Conservation (phyloP, 2,888 invertebrate genomes). For the Thumatha senex region DNA sequence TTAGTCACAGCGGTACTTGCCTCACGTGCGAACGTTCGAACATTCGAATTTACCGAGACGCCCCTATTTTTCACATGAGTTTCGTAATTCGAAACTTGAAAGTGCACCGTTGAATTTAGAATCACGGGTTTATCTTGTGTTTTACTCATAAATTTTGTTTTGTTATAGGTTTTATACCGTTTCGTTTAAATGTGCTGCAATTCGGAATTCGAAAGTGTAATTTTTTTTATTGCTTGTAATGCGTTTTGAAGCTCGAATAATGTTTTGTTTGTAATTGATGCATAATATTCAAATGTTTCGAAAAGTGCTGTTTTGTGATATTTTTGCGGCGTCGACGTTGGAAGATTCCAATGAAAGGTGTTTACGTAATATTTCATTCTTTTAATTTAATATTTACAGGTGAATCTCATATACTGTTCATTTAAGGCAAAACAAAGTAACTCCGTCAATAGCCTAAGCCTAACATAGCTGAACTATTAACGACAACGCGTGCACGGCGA, state of each 20-base stretch:
- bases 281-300: conserved; percentile 42
- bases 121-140: neutral
- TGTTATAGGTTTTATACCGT: neutral
- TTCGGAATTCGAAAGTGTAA: conserved; percentile 8
- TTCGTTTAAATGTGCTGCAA: neutral
- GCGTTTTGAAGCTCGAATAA: conserved; percentile 2
- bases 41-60: conserved; percentile 9
- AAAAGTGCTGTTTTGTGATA: conserved; percentile 58
- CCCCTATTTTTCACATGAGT: conserved; percentile 11
- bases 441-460: too few species aligned
- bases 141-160: conserved; percentile 2
- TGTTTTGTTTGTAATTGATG: neutral
- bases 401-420: too few species aligned
- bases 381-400: neutral
- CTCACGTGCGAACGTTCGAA: conserved; percentile 36
- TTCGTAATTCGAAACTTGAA: conserved; percentile 7
- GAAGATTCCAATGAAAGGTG: conserved; percentile 44
- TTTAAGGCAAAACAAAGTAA: too few species aligned
- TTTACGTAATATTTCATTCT: neutral
- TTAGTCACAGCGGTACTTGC: conserved; percentile 61
- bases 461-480: too few species aligned
- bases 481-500: too few species aligned
- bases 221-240: neutral
- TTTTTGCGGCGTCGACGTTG: conserved; percentile 38
- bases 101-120: neutral